A percentile compares a stretch with the other conserved stretches of the same genome.
phyloP scores from a whole-genome alignment of 2,797 vertebrate genomes.

The Sus cebifrons region DNA sequence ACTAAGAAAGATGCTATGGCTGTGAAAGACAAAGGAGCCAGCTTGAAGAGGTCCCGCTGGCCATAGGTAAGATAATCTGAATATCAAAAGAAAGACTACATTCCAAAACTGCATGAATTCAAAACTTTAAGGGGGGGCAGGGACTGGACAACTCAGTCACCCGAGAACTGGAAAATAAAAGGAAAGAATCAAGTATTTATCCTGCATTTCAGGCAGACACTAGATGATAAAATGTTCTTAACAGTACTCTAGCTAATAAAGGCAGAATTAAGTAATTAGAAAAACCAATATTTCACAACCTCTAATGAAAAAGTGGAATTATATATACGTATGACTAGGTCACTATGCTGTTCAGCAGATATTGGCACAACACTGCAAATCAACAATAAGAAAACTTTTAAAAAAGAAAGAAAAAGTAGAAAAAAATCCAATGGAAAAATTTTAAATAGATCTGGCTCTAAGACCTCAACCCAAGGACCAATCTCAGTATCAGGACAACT shows the following conservation, averaged over 20 bases:
- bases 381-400: too few relatives aligned
- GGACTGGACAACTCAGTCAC: background rate
- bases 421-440: background rate
- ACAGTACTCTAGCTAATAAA: conserved; percentile 50
- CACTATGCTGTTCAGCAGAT: too few relatives aligned
- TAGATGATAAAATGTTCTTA: background rate
- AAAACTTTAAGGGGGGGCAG: background rate
- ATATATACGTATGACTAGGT: too few relatives aligned
- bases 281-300: conserved; percentile 9
- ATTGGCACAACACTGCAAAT: too few relatives aligned
- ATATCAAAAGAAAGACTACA: background rate
- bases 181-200: conserved; percentile 7
- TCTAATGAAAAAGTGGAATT: background rate
- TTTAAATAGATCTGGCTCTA: background rate
- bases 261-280: conserved; percentile 9
- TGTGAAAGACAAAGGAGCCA: background rate
- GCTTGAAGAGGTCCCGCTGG: background rate
- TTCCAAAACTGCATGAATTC: conserved; percentile 16
- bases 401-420: background rate
- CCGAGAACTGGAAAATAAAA: conserved; percentile 5
- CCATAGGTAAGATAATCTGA: background rate
- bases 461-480: background rate
- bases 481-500: background rate
- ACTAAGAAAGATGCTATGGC: background rate
- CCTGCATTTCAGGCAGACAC: conserved; percentile 24